phyloP scores from a whole-genome alignment of 2,113 vertebrate species.

The Megalops atlanticus region DNA sequence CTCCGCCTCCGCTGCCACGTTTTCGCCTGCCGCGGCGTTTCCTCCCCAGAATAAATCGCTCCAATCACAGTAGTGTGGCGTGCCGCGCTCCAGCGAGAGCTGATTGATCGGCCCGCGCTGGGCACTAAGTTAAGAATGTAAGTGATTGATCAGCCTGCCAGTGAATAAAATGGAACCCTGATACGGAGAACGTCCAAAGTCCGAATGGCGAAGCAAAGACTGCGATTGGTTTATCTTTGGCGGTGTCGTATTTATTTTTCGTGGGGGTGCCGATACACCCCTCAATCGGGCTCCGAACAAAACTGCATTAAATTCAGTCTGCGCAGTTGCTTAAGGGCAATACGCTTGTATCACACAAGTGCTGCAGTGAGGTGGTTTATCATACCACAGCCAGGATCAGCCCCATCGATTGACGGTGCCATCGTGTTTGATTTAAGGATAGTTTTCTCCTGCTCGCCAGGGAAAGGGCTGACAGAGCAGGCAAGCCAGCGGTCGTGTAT shows the following conservation, averaged over 20 bases:
- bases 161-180: not conserved
- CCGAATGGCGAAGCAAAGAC: not conserved
- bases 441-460: not conserved
- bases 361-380: not conserved
- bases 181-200: not conserved
- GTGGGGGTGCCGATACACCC: not conserved
- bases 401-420: not conserved
- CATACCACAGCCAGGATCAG: not conserved
- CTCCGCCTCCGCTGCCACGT: not conserved
- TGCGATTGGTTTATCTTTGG: not conserved
- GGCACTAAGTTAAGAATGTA: constrained; percentile 7
- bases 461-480: not conserved
- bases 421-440: constrained; percentile 1
- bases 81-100: constrained; percentile 1
- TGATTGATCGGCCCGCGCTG: constrained; percentile 21
- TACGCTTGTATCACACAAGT: not conserved
- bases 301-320: not conserved
- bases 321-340: not conserved
- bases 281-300: not conserved
- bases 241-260: not conserved
- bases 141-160: not conserved
- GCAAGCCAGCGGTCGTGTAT: not conserved
- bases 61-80: not conserved
- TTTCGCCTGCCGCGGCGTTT: not conserved
- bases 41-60: not conserved